phyloP scores from a whole-genome alignment of 2,797 vertebrate species.

The Sebastes umbrosus region DNA sequence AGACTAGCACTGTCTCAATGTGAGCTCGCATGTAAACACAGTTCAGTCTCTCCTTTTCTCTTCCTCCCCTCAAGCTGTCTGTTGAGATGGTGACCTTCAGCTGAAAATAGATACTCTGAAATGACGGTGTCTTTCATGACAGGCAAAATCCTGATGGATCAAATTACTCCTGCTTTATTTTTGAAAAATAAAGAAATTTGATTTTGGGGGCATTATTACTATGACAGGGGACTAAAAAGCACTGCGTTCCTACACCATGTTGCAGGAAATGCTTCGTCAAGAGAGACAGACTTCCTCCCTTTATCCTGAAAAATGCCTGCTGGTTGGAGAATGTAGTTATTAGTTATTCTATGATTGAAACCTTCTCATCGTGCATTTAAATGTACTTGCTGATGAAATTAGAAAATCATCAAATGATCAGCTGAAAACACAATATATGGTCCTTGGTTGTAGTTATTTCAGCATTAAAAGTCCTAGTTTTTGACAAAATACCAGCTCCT shows the following conservation, averaged over 20 bases:
- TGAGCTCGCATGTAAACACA: slow-evolving; percentile 3
- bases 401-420: not conserved
- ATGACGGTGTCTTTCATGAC: slow-evolving; percentile 38
- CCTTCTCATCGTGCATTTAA: not conserved
- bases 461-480: not conserved
- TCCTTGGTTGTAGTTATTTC: not conserved
- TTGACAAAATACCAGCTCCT: not conserved
- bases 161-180: slow-evolving; percentile 7
- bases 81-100: slow-evolving; percentile 52
- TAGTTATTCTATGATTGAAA: not conserved
- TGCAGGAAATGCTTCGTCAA: not conserved
- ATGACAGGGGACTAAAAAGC: not conserved
- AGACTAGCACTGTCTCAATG: not conserved
- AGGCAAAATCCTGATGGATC: slow-evolving; percentile 16
- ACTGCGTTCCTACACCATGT: not conserved
- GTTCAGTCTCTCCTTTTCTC: slow-evolving; percentile 2
- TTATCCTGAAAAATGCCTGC: not conserved
- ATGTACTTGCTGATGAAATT: not conserved
- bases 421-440: not conserved
- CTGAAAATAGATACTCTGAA: slow-evolving; percentile 40
- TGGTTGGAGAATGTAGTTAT: not conserved
- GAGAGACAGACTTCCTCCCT: not conserved
- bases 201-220: not conserved
- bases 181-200: slow-evolving; percentile 4
- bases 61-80: slow-evolving; percentile 1